Evolutionary conservation across 2,888 invertebrate genomes (phyloP).

Genomic region (Augochlorella aurata): DNA sequence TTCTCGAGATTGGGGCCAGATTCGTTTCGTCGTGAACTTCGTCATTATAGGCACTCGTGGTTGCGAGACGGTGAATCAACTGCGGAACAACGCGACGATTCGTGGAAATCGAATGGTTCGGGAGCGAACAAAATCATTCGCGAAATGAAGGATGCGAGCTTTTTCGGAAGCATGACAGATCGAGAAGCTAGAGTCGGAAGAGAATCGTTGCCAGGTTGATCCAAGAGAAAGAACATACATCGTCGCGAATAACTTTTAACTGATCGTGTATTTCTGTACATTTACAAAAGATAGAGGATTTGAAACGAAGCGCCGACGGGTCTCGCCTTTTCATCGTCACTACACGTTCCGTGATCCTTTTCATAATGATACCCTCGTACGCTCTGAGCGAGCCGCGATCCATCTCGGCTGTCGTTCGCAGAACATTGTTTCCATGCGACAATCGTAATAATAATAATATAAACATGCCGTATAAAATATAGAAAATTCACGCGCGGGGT

Average conservation of each 20-base stretch:
- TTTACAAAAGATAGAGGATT: constrained; percentile 16
- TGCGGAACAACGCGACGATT: constrained; percentile 31
- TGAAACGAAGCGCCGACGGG: not conserved
- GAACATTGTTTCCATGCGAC: constrained; percentile 32
- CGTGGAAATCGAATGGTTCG: not conserved
- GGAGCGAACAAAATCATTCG: not conserved
- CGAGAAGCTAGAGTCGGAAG: not conserved
- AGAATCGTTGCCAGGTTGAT: not conserved
- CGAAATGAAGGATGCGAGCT: not conserved
- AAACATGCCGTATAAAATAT: constrained; percentile 62
- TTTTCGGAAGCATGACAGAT: not conserved
- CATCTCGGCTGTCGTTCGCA: constrained; percentile 41
- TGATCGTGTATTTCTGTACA: constrained; percentile 18
- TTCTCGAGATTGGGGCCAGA: constrained; percentile 17
- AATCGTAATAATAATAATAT: constrained; percentile 34
- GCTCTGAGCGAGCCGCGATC: constrained; percentile 15
- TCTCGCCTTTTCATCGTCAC: constrained; percentile 34
- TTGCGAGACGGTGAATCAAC: constrained; percentile 55
- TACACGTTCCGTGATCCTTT: constrained; percentile 57
- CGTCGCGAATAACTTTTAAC: constrained; percentile 12
- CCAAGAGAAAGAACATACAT: not conserved
- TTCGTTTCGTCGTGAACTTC: constrained; percentile 38
- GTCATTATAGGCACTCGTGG: constrained; percentile 67
- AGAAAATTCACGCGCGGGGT: constrained; percentile 61
- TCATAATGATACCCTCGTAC: constrained; percentile 33